Conservation (phyloP, 2,888 invertebrate species). For the Cephus nigrinus region DNA sequence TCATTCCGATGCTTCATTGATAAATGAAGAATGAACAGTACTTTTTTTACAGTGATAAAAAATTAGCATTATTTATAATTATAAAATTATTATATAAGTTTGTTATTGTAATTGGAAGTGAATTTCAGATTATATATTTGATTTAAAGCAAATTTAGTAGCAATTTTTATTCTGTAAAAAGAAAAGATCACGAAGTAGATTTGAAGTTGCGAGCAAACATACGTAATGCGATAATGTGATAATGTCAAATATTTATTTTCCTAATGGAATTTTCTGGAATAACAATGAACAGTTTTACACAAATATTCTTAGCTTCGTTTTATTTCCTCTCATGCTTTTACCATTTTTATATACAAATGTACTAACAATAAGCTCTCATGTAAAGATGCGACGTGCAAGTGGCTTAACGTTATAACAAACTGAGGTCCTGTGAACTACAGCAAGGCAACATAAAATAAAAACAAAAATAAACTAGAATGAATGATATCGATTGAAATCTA, state of each 20-base stretch:
- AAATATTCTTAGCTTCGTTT: background rate
- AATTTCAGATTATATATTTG: background rate
- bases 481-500: background rate
- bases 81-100: background rate
- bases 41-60: background rate
- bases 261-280: background rate
- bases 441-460: background rate
- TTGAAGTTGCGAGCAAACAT: background rate
- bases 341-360: background rate
- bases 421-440: background rate
- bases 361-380: background rate
- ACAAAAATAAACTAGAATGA: background rate
- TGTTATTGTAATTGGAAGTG: background rate
- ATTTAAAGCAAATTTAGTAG: background rate
- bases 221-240: background rate
- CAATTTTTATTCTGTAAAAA: background rate
- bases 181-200: background rate
- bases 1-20: background rate
- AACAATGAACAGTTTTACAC: background rate
- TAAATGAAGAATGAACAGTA: background rate
- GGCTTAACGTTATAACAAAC: background rate
- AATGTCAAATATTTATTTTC: background rate
- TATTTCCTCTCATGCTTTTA: background rate
- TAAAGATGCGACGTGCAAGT: background rate
- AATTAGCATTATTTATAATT: background rate